phyloP scores from a whole-genome alignment of 2,797 vertebrate genomes.

The Poeciliopsis gracilis region DNA sequence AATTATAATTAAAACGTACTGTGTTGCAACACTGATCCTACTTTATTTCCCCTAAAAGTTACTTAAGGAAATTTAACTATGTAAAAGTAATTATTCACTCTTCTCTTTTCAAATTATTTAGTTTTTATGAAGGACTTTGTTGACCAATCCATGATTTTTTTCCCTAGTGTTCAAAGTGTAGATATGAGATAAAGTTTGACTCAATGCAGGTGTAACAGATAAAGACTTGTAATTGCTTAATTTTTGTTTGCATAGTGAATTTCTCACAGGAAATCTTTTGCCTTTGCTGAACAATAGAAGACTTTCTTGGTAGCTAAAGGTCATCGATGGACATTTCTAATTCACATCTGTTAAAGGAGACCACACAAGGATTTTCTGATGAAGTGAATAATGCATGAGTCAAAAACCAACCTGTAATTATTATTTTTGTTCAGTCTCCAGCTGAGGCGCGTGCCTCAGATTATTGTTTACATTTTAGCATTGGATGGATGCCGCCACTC shows the following conservation, averaged over 20 bases:
- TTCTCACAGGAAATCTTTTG: conserved; percentile 25
- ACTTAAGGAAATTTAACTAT: too few species aligned
- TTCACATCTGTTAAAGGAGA: not conserved
- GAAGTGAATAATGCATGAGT: not conserved
- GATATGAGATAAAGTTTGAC: conserved; percentile 21
- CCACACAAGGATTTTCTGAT: too few species aligned
- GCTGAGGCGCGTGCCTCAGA: conserved; percentile 33
- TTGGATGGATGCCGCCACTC: conserved; percentile 4
- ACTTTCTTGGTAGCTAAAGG: conserved; percentile 40
- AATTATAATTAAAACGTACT: too few species aligned
- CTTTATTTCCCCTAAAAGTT: too few species aligned
- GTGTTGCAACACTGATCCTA: too few species aligned
- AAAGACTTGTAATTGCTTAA: conserved; percentile 9
- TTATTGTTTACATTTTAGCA: conserved; percentile 22
- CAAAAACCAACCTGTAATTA: conserved; percentile 45
- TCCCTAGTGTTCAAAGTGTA: conserved; percentile 9
- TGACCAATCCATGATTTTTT: conserved; percentile 8
- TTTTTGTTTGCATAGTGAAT: not conserved
- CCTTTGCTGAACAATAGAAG: conserved; percentile 30
- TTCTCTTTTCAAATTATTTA: conserved; percentile 8
- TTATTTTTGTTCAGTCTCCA: conserved; percentile 32
- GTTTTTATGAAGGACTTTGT: not conserved
- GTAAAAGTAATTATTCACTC: too few species aligned
- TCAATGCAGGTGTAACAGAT: not conserved
- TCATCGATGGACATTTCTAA: conserved; percentile 24